A percentile compares a stretch with the other conserved stretches of the same genome.
Conservation (phyloP, 2,797 vertebrate species). For the Pygocentrus nattereri region DNA sequence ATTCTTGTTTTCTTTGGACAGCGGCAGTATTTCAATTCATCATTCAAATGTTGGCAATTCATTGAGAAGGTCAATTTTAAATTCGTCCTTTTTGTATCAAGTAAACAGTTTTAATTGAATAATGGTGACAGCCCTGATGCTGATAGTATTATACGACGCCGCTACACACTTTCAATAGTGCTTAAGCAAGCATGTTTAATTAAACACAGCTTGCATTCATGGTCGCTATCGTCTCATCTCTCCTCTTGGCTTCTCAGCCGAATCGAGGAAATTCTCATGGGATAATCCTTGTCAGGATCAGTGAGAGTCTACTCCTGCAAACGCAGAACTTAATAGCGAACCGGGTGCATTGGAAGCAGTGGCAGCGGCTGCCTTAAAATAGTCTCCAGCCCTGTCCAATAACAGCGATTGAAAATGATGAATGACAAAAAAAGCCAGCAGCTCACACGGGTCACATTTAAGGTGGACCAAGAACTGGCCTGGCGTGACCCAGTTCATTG, state of each 20-base stretch:
- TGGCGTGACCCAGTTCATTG: conserved; percentile 27
- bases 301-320: conserved; percentile 17
- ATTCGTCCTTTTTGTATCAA: neutral
- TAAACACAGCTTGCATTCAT: conserved; percentile 27
- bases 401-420: conserved; percentile 38
- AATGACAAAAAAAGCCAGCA: conserved; percentile 25
- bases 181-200: conserved; percentile 30
- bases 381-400: conserved; percentile 1
- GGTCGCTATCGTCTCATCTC: conserved; percentile 32
- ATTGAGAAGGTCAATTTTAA: no score
- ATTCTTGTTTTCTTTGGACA: no score
- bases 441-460: conserved; percentile 23
- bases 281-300: conserved; percentile 39
- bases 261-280: conserved; percentile 40
- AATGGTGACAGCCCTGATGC: neutral
- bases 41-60: no score
- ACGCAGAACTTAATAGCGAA: conserved; percentile 20
- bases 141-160: neutral
- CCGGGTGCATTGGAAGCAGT: neutral
- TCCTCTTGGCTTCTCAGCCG: conserved; percentile 29
- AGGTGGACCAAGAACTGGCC: conserved; percentile 19
- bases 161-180: neutral
- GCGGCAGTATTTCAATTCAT: no score
- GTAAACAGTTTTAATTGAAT: neutral
- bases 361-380: conserved; percentile 15